A percentile compares a stretch with the other conserved stretches of the same genome.
phyloP scores from a whole-genome alignment of 2,797 vertebrate species.

The Xyrichtys novacula region DNA sequence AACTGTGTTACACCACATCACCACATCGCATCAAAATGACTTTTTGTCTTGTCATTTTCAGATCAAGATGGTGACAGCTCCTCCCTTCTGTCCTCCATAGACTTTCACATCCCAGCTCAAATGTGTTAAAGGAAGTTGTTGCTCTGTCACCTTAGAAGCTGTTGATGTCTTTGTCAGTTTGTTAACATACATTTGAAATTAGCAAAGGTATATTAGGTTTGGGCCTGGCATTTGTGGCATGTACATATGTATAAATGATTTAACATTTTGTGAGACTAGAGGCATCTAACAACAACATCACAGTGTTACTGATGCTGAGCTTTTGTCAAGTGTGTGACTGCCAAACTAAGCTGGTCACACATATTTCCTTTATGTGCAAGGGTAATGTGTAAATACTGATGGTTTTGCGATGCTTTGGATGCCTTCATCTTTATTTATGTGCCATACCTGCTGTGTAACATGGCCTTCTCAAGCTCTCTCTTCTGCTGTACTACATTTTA shows the following conservation, averaged over 20 bases:
- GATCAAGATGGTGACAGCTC: constrained; percentile 1
- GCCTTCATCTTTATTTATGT: constrained; percentile 56
- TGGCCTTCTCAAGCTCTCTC: constrained; percentile 29
- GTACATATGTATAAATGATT: constrained; percentile 6
- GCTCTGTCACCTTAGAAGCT: constrained; percentile 34
- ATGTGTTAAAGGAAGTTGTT: constrained; percentile 25
- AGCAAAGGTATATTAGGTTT: neutral
- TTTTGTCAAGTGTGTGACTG: neutral
- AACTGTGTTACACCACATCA: too few relatives aligned
- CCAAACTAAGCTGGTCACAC: constrained; percentile 9
- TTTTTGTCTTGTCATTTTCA: constrained; percentile 13
- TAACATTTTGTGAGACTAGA: neutral
- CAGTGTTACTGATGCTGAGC: constrained; percentile 19
- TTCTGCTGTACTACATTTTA: constrained; percentile 35
- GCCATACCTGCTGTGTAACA: constrained; percentile 50
- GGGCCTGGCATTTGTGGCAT: neutral
- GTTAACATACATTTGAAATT: constrained; percentile 9
- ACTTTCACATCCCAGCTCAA: constrained; percentile 24
- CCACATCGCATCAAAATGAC: constrained; percentile 38
- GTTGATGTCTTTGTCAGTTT: constrained; percentile 2
- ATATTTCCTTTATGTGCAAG: constrained; percentile 11
- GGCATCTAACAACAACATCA: neutral
- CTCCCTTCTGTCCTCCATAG: neutral
- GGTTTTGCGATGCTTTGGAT: constrained; percentile 31
- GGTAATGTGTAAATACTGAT: constrained; percentile 32